A percentile compares a stretch with the other conserved stretches of the same genome.
These are phyloP conservation scores for Mesopsocus fuscifrons DNA, from an alignment of 2,888 invertebrate genomes.

Conservation along the genomic window DNA sequence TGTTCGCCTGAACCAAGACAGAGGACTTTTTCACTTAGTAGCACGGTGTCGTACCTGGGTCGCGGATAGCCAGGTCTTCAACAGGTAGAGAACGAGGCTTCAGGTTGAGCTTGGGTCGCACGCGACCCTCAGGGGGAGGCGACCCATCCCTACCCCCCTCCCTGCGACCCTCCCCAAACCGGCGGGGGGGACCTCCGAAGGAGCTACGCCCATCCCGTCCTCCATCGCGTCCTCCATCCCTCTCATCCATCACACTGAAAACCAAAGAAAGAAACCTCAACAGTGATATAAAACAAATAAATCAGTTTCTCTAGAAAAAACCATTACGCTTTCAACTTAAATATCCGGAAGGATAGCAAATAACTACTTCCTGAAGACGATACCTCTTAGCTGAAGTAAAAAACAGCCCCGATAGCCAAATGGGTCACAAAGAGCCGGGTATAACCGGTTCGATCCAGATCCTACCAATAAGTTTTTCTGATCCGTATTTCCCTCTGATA, in stretches of 20 bases:
- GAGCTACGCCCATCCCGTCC: slow-evolving; percentile 15
- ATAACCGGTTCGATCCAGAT: no score
- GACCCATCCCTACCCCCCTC: slow-evolving; percentile 10
- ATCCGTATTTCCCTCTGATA: no score
- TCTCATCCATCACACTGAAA: slow-evolving; percentile 20
- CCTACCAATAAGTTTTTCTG: no score
- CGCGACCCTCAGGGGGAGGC: slow-evolving; percentile 30
- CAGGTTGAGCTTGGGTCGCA: slow-evolving; percentile 60
- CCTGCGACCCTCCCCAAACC: slow-evolving; percentile 9
- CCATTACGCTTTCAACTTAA: no score
- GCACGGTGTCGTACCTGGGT: slow-evolving; percentile 13
- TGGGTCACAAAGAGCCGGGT: no score
- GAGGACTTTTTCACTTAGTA: no score
- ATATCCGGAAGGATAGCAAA: slow-evolving; percentile 4
- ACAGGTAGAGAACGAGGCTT: slow-evolving; percentile 62
- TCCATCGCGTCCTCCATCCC: slow-evolving; percentile 18
- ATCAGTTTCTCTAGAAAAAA: no score
- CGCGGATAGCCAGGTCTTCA: slow-evolving; percentile 25
- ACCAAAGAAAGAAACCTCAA: no score
- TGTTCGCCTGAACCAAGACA: no score
- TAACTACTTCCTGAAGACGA: slow-evolving; percentile 2
- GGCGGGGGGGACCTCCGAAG: background rate
- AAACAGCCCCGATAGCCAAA: no score
- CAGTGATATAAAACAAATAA: slow-evolving; percentile 11
- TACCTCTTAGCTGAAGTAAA: no score